Evolutionary conservation across 2,113 vertebrate species (phyloP).

Genomic region (Myrmecobius fasciatus): DNA sequence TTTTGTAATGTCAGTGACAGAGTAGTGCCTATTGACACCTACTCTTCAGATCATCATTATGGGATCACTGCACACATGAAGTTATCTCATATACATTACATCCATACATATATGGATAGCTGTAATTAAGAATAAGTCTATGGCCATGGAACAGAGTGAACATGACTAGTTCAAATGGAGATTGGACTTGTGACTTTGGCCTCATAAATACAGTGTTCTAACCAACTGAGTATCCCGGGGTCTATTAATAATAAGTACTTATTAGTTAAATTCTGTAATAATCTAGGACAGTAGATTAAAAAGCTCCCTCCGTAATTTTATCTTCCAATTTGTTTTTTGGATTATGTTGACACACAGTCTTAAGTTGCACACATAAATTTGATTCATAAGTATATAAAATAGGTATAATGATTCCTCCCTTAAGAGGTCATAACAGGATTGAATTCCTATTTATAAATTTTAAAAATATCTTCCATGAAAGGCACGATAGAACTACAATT

Average conservation of each 20-base stretch:
- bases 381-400: slow-evolving; percentile 47
- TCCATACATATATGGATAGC: not conserved
- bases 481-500: slow-evolving; percentile 7
- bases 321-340: not conserved
- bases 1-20: not conserved
- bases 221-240: not conserved
- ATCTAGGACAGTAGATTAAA: not conserved
- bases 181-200: slow-evolving; percentile 4
- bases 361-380: slow-evolving; percentile 8
- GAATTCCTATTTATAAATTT: slow-evolving; percentile 51
- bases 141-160: not conserved
- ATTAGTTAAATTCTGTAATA: not conserved
- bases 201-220: not conserved
- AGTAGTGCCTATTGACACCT: not conserved
- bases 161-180: not conserved
- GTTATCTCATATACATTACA: not conserved
- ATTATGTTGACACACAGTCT: not conserved
- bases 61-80: not conserved
- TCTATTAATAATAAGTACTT: not conserved
- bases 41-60: not conserved
- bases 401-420: not conserved
- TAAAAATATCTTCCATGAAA: slow-evolving; percentile 11
- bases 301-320: not conserved
- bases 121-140: not conserved
- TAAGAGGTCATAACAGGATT: slow-evolving; percentile 4